Conservation (phyloP, 2,888 invertebrate genomes). For the Conchocele bisecta region DNA sequence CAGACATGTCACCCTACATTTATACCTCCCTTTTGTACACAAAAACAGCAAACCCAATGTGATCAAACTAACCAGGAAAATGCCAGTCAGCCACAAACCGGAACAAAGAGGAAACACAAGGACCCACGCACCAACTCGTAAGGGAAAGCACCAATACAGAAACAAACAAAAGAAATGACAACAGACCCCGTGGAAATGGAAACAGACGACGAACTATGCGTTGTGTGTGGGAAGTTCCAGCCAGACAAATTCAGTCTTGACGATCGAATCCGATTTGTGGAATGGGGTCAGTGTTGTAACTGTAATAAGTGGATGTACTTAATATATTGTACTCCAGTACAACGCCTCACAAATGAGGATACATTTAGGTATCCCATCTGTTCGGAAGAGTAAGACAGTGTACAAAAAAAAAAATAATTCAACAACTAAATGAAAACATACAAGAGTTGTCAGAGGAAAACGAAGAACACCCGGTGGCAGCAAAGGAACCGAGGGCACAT, state of each 20-base stretch:
- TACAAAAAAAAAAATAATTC: too few species aligned
- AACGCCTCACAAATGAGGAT: neutral
- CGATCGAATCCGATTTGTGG: constrained; percentile 5
- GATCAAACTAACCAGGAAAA: too few species aligned
- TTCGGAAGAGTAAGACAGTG: too few species aligned
- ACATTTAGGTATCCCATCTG: constrained; percentile 5
- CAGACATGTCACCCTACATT: too few species aligned
- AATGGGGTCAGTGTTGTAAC: constrained; percentile 2
- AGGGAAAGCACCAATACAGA: constrained; percentile 10
- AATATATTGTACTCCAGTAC: constrained; percentile 5
- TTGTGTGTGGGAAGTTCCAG: constrained; percentile 17
- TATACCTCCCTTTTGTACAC: too few species aligned
- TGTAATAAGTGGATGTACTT: constrained; percentile 27
- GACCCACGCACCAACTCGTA: constrained; percentile 1
- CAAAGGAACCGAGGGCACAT: too few species aligned
- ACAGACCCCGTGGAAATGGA: neutral
- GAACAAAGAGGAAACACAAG: constrained; percentile 3
- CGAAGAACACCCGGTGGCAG: too few species aligned
- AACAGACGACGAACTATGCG: constrained; percentile 10
- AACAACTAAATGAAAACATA: too few species aligned
- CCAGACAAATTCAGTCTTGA: neutral
- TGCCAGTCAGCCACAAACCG: neutral
- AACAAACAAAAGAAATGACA: neutral
- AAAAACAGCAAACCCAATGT: too few species aligned
- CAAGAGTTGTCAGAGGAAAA: too few species aligned